Evolutionary conservation across 2,113 vertebrate species (phyloP), one percentile per base, ranked within the genome.

Genomic region (Lampris megalopsis): DNA sequence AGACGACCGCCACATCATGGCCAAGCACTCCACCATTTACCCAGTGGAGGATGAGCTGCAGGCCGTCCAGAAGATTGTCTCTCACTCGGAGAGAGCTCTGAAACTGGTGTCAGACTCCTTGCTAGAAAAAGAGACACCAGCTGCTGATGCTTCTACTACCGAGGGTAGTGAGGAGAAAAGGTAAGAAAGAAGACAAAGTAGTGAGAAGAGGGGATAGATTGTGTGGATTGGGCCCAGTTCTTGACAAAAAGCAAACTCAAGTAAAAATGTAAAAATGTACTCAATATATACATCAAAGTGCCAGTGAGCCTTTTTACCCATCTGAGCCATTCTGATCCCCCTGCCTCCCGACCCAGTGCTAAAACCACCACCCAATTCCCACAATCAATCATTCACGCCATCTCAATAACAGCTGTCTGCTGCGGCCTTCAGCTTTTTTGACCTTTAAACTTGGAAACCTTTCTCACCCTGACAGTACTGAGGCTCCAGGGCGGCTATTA

Each of bases 71-170:
- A 93, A 81, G 58, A 94, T 94, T 0, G 94, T 96, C 11, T 95
- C 95, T 0, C 96, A 96, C 57, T 83, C 90, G 0, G 95, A 96
- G 83, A 91, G 90, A 1, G 95, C 95, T 36, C 93, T 96, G 9
- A 94, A 95, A 63, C 92, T 95, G 74, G 95, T 96, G 80, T 96
- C 96, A 0, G 94, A 97, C 87, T 83, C 84, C 5, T 84, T 96
- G 83, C 82, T 92, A 2, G 92, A 93, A 74, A 91, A 93, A 50
- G 91, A 92, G 42, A 41, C 63, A 1, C 80, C 79, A 37, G 58
- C 64, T 60, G 62, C 8, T 6, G 9, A 40, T 3, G 1, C 75
- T 0, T 41, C 38, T 61, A 76, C 62, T 77, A 0, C 64, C 57
- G 81, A 85, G 42, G 77, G 54, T 37, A 72, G 41, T 64, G 82